These are phyloP conservation scores for Asarcornis scutulata DNA, from an alignment of 2,113 vertebrate genomes.

Conservation along the genomic window DNA sequence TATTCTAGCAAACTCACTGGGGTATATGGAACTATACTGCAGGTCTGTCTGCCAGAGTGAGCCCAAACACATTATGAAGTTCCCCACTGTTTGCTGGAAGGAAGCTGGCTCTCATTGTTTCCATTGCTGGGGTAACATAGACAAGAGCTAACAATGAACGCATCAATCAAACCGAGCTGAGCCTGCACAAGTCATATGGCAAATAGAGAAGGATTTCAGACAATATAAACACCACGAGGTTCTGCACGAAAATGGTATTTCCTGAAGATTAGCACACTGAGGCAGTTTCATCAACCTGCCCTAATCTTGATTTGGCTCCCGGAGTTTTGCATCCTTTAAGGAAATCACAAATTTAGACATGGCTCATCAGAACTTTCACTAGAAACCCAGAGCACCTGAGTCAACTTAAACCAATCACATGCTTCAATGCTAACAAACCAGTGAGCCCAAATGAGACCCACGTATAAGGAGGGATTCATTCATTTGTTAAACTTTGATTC, in stretches of 20 bases:
- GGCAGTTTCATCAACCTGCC: background rate
- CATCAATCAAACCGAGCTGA: background rate
- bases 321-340: constrained; percentile 55
- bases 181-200: background rate
- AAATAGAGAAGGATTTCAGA: background rate
- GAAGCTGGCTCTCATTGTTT: background rate
- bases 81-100: background rate
- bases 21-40: background rate
- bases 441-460: background rate
- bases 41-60: background rate
- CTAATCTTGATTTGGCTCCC: constrained; percentile 28
- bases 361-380: constrained; percentile 45
- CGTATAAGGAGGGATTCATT: background rate
- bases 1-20: background rate
- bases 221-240: background rate
- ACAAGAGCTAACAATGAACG: background rate
- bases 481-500: constrained; percentile 58
- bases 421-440: constrained; percentile 26
- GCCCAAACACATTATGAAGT: background rate
- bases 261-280: constrained; percentile 25
- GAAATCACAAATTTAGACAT: constrained; percentile 52
- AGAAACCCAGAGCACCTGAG: constrained; percentile 49
- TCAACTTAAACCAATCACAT: constrained; percentile 57
- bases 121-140: background rate
- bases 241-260: background rate